Evolutionary conservation across 2,888 invertebrate genomes (phyloP), one percentile per base, ranked within the genome.

Genomic region (Conus canariensis): DNA sequence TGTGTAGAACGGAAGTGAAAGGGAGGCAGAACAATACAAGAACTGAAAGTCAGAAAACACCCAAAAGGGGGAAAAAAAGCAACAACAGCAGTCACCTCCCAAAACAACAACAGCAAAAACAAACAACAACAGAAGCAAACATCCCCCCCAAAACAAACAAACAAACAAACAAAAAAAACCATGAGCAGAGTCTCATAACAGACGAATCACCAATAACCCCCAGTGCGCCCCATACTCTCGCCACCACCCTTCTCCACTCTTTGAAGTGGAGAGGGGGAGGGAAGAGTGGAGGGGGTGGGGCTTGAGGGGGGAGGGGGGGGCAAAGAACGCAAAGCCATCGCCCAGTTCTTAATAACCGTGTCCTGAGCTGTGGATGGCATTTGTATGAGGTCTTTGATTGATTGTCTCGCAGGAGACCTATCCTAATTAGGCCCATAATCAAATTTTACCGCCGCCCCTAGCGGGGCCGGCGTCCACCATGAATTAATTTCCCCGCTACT

Each of bases 381-480:
- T 90, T 91, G 93, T 92, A 93, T 93, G 93, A 93, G 92, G 93
- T 90, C 91, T 92, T 91, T 94, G 94, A 93, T 94, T 88, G 92
- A 94, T 93, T 91, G 93, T 90, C 93, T 92, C 93, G 90, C 90
- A 74, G 90, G 93, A 93, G 93, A 93, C 92, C 92, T 87, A 70
- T 87, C 92, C 92, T 93, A 93, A 94, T 93, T 92, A 93, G 91
- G 91, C 87, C 92, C 90, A 92, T 94, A 94, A 94, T 94, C 93
- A 94, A 94, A 94, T 94, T 94, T 88, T 93, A 92, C 93, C 92
- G 92, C 91, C 91, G 90, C 91, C 93, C 91, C 92, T 93, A 93
- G 92, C 93, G 92, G 56, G 91, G 92, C 92, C 92, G 93, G 92
- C 91, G 56, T 89, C 90, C 82, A 80, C 88, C 60, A 30, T 90